phyloP scores from a whole-genome alignment of 2,888 invertebrate genomes.

The Pasiphila rectangulata region DNA sequence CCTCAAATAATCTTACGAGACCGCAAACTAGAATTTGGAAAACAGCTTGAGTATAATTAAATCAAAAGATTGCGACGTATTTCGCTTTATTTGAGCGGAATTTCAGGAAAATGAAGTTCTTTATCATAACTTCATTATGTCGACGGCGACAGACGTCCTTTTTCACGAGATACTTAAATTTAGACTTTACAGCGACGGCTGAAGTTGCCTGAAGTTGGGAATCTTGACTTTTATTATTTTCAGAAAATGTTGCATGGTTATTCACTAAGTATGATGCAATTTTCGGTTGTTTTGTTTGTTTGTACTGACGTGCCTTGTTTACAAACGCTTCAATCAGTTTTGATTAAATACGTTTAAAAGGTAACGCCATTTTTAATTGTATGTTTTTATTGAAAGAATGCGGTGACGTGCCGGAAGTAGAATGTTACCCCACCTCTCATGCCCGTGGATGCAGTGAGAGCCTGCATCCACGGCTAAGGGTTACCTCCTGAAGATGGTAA shows the following conservation, averaged over 20 bases:
- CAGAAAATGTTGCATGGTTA: conserved; percentile 8
- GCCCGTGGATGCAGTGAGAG: too few species aligned
- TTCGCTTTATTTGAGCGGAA: conserved; percentile 48
- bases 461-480: too few species aligned
- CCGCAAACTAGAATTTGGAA: not conserved
- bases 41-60: conserved; percentile 34
- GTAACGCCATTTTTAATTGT: too few species aligned
- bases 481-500: too few species aligned
- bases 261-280: conserved; percentile 4
- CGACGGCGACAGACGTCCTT: conserved; percentile 39
- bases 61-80: conserved; percentile 52
- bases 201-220: conserved; percentile 10
- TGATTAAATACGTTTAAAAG: too few species aligned
- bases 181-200: conserved; percentile 28
- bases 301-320: not conserved
- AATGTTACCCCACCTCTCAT: too few species aligned
- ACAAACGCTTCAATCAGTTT: not conserved
- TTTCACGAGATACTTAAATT: conserved; percentile 34
- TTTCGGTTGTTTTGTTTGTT: not conserved
- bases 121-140: conserved; percentile 62
- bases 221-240: conserved; percentile 21
- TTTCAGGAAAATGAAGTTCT: conserved; percentile 57
- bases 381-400: too few species aligned
- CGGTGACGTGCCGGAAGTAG: too few species aligned
- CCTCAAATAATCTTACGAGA: too few species aligned